Evolutionary conservation across 2,113 vertebrate genomes (phyloP), one percentile per base, ranked within the genome.

Genomic region (Elephantulus edwardii): DNA sequence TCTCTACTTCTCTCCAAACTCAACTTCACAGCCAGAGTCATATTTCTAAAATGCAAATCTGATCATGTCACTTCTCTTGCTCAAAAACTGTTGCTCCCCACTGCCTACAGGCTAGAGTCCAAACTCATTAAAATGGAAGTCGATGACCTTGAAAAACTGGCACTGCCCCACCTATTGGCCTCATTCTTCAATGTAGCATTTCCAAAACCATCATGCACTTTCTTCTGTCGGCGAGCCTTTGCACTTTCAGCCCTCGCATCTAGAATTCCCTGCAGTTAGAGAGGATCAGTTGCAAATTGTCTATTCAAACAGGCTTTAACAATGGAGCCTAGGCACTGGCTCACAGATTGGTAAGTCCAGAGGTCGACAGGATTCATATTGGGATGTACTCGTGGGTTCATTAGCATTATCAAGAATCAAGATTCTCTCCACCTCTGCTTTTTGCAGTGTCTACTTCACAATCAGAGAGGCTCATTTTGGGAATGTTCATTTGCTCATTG

Each of bases 41-140:
- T 90, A 93, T 93, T 93, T 95, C 88, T 93, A 88, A 94, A 95
- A 94, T 93, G 93, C 88, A 95, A 96, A 95, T 95, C 75, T 91
- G 93, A 88, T 92, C 94, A 62, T 96, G 95, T 95, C 94, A 91
- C 88, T 94, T 95, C 68, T 86, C 92, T 86, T n/a, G 50, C 88
- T 91, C 86, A 94, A 86, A 93, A 92, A 86, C 80, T 68, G 79
- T 88, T 96, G 83, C 88, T 96, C 75, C 95, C 88, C 62, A 94
- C 92, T 90, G 93, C 93, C 93, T 94, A 92, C 66, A 92, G 95
- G 96, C 92, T 91, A 94, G 71, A 94, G 94, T 95, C 96, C 94
- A 96, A 93, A 83, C 94, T 96, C 93, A 95, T 96, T 96, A 94
- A 92, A 94, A 95, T 94, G 93, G 88, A 94, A 96, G 93, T 95